A percentile compares a stretch with the other conserved stretches of the same genome.
These are phyloP conservation scores for Caenorhabditis elegans DNA, from an alignment of 1,140 invertebrate genomes.

Conservation along the genomic window WBcel235 BX284603.4:10527001-10527500, in stretches of 20 bases:
- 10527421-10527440: conserved; percentile 4
- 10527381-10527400: conserved; percentile 18
- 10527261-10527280: neutral
- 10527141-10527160: conserved; percentile 23
- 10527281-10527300: neutral
- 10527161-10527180: conserved; percentile 41
- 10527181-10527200: conserved; percentile 47
- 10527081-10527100: neutral
- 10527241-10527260: conserved; percentile 10
- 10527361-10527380: no score
- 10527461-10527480: conserved; percentile 9
- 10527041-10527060: no score
- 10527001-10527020: conserved; percentile 37
- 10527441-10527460: conserved; percentile 21
- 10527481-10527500: no score
- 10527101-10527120: conserved; percentile 26
- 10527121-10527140: neutral
- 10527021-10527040: no score
- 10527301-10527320: neutral
- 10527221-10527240: conserved; percentile 43
- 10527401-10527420: conserved; percentile 17
- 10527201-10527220: conserved; percentile 49
- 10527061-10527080: no score
- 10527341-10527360: no score
- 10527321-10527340: neutral